These are phyloP conservation scores for Sepiola atlantica DNA, from an alignment of 2,888 invertebrate genomes.

Conservation along the genomic window DNA sequence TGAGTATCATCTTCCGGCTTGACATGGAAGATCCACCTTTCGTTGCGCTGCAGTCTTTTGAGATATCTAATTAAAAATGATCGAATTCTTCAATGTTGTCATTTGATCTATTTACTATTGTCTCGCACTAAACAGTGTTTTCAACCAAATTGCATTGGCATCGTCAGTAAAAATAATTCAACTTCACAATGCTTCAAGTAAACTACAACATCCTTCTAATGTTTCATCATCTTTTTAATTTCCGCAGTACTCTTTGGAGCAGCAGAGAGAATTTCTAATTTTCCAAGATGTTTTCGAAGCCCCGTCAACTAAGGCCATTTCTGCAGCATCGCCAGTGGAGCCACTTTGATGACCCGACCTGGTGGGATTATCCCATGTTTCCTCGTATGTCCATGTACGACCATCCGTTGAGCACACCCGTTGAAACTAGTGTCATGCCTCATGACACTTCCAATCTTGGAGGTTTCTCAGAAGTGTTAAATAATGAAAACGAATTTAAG, in stretches of 20 bases:
- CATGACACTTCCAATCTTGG: background rate
- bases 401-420: background rate
- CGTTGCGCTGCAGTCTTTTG: too few species aligned
- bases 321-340: background rate
- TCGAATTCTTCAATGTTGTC: too few species aligned
- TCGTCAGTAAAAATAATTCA: too few species aligned
- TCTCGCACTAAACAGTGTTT: too few species aligned
- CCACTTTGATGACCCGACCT: background rate
- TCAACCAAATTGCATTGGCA: too few species aligned
- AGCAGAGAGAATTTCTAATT: background rate
- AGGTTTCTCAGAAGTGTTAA: background rate
- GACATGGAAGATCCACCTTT: too few species aligned
- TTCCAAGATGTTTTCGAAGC: background rate
- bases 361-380: background rate
- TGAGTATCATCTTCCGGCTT: too few species aligned
- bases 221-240: background rate
- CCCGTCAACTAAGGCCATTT: background rate
- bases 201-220: too few species aligned
- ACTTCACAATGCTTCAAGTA: too few species aligned
- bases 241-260: background rate
- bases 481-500: slow-evolving; percentile 8
- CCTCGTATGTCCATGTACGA: slow-evolving; percentile 10
- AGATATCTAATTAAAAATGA: too few species aligned
- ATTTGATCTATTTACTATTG: too few species aligned
- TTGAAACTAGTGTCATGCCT: background rate